These are phyloP conservation scores for Protodeltote pygarga DNA, from an alignment of 2,888 invertebrate genomes.

Conservation along the genomic window DNA sequence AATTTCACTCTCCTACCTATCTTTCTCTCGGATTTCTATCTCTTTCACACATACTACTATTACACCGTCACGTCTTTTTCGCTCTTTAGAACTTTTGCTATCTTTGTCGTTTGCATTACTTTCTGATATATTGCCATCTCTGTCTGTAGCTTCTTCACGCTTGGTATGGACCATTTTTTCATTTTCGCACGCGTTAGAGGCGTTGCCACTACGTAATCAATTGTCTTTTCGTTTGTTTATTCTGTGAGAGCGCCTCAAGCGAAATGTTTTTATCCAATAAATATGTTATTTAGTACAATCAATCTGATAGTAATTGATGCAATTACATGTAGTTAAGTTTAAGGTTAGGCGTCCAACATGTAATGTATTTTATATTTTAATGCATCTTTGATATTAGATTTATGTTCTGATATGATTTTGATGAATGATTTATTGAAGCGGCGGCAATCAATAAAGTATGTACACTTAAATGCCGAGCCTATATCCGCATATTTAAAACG, in stretches of 20 bases:
- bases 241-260: slow-evolving; percentile 48
- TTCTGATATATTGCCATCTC: slow-evolving; percentile 62
- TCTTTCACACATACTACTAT: slow-evolving; percentile 56
- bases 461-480: slow-evolving; percentile 41
- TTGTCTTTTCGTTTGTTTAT: slow-evolving; percentile 71
- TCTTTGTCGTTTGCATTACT: slow-evolving; percentile 58
- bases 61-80: slow-evolving; percentile 54
- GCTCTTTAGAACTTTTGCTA: slow-evolving; percentile 53
- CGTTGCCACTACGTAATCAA: slow-evolving; percentile 73
- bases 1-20: slow-evolving; percentile 82
- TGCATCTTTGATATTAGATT: slow-evolving; percentile 36
- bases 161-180: slow-evolving; percentile 72
- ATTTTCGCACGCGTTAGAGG: slow-evolving; percentile 76
- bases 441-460: slow-evolving; percentile 44
- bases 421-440: slow-evolving; percentile 42
- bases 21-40: slow-evolving; percentile 71
- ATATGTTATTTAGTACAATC: slow-evolving; percentile 44
- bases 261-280: slow-evolving; percentile 50
- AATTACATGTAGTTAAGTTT: slow-evolving; percentile 40
- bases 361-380: slow-evolving; percentile 5
- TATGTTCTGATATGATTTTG: slow-evolving; percentile 33
- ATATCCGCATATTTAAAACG: slow-evolving; percentile 45
- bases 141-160: slow-evolving; percentile 72
- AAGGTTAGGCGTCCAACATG: slow-evolving; percentile 30
- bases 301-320: slow-evolving; percentile 34